A percentile compares a stretch with the other conserved stretches of the same genome.
phyloP scores from a whole-genome alignment of 2,797 vertebrate species.

The Poecile montanus region DNA sequence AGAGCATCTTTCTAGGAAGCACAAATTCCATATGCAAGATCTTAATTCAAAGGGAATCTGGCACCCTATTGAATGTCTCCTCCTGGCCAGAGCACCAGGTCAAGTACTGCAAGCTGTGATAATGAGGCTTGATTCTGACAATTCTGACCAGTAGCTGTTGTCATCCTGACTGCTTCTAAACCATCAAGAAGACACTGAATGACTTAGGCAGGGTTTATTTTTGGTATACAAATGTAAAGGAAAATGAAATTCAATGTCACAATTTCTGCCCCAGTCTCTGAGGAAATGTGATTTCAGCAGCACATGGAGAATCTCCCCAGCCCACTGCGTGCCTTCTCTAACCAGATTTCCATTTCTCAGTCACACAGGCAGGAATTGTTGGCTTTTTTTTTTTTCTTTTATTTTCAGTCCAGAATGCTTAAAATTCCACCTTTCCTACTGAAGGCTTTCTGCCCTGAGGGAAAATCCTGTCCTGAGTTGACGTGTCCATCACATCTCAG shows the following conservation, averaged over 20 bases:
- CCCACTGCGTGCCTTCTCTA: neutral
- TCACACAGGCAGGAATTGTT: neutral
- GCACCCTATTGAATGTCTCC: slow-evolving; percentile 47
- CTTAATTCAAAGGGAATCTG: slow-evolving; percentile 51
- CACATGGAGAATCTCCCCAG: slow-evolving; percentile 1
- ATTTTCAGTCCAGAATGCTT: neutral
- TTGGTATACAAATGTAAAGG: slow-evolving; percentile 55
- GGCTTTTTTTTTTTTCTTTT: rapidly evolving
- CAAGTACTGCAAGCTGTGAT: slow-evolving; percentile 67
- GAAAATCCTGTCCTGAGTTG: neutral
- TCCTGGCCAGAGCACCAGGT: slow-evolving; percentile 60
- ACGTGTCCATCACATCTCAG: neutral
- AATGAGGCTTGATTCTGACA: slow-evolving; percentile 55
- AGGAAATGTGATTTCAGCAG: slow-evolving; percentile 29
- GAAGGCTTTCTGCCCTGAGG: neutral
- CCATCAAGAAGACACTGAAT: slow-evolving; percentile 46
- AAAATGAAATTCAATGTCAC: slow-evolving; percentile 57
- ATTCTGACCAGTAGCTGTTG: slow-evolving; percentile 63
- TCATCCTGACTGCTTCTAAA: slow-evolving; percentile 58
- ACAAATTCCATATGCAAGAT: neutral
- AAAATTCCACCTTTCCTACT: neutral
- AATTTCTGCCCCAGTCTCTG: neutral
- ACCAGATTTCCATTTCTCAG: neutral
- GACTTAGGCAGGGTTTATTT: slow-evolving; percentile 65
- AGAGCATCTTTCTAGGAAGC: neutral